Evolutionary conservation across 37 sponge, comb jelly and placozoan species (phyloP).

Genomic region (Chondrilla cf. caribensis): DNA sequence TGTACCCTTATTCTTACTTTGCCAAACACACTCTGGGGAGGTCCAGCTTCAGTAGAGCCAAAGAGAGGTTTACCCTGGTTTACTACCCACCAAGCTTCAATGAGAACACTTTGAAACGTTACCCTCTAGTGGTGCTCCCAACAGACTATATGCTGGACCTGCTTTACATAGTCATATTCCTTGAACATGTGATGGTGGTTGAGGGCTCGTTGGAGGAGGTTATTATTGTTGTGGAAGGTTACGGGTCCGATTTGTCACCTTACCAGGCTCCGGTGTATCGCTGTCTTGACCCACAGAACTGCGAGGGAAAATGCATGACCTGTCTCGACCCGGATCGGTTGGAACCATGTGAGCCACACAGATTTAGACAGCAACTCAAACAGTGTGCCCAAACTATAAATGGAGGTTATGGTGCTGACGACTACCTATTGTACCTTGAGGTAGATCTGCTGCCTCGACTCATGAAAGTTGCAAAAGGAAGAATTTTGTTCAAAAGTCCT

Average conservation of each 20-base stretch:
- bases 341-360: constrained; percentile 33
- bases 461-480: constrained; percentile 6
- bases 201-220: constrained; percentile 55
- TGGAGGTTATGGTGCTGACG: constrained; percentile 26
- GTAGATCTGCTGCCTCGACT: constrained; percentile 26
- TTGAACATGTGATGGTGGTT: constrained; percentile 42
- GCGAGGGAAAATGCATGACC: constrained; percentile 17
- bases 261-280: constrained; percentile 3
- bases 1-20: not conserved
- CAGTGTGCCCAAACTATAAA: constrained; percentile 2
- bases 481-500: constrained; percentile 47
- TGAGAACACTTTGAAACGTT: constrained; percentile 2
- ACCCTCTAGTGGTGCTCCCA: not conserved
- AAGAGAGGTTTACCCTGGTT: not conserved
- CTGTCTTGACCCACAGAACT: not conserved
- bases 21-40: too few species aligned
- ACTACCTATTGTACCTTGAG: constrained; percentile 39
- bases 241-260: not conserved
- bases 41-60: not conserved
- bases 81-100: constrained; percentile 67
- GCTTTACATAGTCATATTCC: not conserved
- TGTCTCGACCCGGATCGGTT: constrained; percentile 43
- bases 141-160: not conserved
- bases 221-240: constrained; percentile 28
- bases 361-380: constrained; percentile 22